Evolutionary conservation across 2,888 invertebrate species (phyloP).

Genomic region (Agelastica alni): DNA sequence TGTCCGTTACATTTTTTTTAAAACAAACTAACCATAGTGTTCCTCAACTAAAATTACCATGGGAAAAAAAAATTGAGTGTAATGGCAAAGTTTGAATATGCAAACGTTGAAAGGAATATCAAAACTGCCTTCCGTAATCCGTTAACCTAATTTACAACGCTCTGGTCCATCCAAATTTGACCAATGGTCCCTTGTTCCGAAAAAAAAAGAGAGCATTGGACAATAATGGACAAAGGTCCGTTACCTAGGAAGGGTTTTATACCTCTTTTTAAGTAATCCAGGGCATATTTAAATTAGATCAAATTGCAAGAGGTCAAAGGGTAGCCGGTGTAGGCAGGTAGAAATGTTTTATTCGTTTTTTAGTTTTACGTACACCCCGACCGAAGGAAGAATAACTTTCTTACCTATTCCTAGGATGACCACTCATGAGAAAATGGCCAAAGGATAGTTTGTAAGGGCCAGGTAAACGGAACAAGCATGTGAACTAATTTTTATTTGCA

Average conservation of each 20-base stretch:
- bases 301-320: constrained; percentile 47
- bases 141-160: constrained; percentile 34
- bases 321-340: constrained; percentile 49
- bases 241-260: constrained; percentile 19
- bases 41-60: too few species aligned
- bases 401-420: constrained; percentile 24
- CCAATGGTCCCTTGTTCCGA: constrained; percentile 38
- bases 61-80: too few species aligned
- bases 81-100: too few species aligned
- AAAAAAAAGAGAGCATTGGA: too few species aligned
- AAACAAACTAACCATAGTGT: too few species aligned
- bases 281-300: constrained; percentile 49
- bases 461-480: constrained; percentile 42
- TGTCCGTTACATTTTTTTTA: too few species aligned
- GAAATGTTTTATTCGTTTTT: constrained; percentile 9
- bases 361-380: constrained; percentile 6
- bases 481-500: constrained; percentile 45
- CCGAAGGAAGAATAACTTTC: constrained; percentile 21
- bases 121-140: constrained; percentile 26
- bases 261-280: constrained; percentile 38
- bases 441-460: constrained; percentile 32
- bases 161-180: constrained; percentile 43
- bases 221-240: constrained; percentile 41
- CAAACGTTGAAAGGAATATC: constrained; percentile 3
- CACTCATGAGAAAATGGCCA: constrained; percentile 37